Evolutionary conservation across 2,113 vertebrate species (phyloP).

Genomic region (Clarias batrachus): DNA sequence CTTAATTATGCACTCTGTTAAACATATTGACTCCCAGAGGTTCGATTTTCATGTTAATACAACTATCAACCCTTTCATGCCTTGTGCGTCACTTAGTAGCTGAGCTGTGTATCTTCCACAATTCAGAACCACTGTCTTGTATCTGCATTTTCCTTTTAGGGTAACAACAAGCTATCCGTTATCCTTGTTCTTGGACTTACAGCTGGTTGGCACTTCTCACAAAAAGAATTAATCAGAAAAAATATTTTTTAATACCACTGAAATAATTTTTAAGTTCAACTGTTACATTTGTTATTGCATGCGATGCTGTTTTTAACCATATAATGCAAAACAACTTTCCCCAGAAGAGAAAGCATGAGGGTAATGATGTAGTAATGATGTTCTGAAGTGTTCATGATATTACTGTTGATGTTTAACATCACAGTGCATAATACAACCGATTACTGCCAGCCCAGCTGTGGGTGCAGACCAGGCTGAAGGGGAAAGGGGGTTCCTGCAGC

Average conservation of each 20-base stretch:
- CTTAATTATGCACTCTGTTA: not conserved
- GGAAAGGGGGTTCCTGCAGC: conserved; percentile 87
- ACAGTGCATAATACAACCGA: not conserved
- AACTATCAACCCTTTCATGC: not conserved
- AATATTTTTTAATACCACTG: not conserved
- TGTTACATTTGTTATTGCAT: conserved; percentile 8
- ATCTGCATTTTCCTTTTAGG: not conserved
- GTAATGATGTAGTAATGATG: not conserved
- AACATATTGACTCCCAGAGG: not conserved
- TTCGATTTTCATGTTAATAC: not conserved
- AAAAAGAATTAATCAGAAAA: not conserved
- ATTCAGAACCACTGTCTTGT: not conserved
- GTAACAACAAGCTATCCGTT: not conserved
- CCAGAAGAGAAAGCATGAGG: not conserved
- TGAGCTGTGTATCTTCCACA: not conserved
- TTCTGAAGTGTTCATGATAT: not conserved
- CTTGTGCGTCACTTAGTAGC: not conserved
- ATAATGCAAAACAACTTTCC: not conserved
- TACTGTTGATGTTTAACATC: not conserved
- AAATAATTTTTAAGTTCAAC: not conserved
- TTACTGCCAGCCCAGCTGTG: conserved; percentile 94
- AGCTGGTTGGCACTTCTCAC: not conserved
- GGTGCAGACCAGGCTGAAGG: conserved; percentile 86
- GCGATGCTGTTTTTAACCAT: conserved; percentile 3
- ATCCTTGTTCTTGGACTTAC: not conserved